phyloP scores from a whole-genome alignment of 2,888 invertebrate species.

The Arctia plantaginis region DNA sequence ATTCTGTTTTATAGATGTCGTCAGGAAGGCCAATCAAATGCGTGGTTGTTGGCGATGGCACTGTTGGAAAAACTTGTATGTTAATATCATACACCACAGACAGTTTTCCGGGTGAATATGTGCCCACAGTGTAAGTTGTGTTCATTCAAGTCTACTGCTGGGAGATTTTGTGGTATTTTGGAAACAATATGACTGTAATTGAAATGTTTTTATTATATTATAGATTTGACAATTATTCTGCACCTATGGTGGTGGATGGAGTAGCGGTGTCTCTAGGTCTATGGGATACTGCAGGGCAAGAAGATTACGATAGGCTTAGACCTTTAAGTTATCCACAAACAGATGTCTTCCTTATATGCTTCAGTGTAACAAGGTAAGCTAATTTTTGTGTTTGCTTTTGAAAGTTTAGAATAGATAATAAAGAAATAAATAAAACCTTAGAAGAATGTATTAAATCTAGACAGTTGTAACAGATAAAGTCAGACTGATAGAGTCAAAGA shows the following conservation, averaged over 20 bases:
- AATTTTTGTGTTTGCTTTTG: not conserved
- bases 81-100: slow-evolving; percentile 97
- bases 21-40: slow-evolving; percentile 97
- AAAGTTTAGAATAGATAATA: not conserved
- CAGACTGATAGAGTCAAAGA: not conserved
- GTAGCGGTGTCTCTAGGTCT: slow-evolving; percentile 98
- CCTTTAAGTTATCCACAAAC: slow-evolving; percentile 99
- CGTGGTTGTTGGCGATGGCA: slow-evolving; percentile 97
- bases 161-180: slow-evolving; percentile 13
- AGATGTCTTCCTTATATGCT: slow-evolving; percentile 99
- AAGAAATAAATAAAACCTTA: not conserved
- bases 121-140: slow-evolving; percentile 95
- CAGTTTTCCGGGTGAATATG: slow-evolving; percentile 97
- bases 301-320: slow-evolving; percentile 98
- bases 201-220: slow-evolving; percentile 43
- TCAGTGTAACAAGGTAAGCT: slow-evolving; percentile 94
- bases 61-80: slow-evolving; percentile 98
- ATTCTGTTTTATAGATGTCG: slow-evolving; percentile 89
- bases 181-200: slow-evolving; percentile 13
- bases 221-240: slow-evolving; percentile 99
- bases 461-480: not conserved
- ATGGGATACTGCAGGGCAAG: slow-evolving; percentile 99
- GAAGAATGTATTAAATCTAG: not conserved
- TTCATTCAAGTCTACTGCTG: slow-evolving; percentile 33
- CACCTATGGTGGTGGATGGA: slow-evolving; percentile 99